Evolutionary conservation across 2,797 vertebrate genomes (phyloP), one percentile per base, ranked within the genome.

Genomic region (Avahi laniger): DNA sequence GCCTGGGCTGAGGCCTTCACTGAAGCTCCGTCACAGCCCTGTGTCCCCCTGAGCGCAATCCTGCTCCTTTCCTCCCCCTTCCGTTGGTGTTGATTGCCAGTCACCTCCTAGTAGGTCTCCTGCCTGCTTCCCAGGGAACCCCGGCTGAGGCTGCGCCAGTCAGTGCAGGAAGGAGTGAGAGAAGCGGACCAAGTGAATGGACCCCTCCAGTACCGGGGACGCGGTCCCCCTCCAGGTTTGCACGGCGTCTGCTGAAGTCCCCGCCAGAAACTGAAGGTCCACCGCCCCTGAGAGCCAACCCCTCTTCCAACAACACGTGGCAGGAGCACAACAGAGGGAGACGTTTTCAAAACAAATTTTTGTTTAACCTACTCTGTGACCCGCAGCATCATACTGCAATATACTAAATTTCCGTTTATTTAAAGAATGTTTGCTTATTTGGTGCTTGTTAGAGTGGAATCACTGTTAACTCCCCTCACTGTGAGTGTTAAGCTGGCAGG

Each of bases 291-390:
- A 4, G 17, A 11, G 18, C 78, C 18, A 69, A 75, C 67, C 12
- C 3, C 46, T 88, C 89, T 86, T 92, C 95, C 35, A 50, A 26
- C 67, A 94, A 12, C 73, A 3, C 30, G 26, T 65, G 87, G 88
- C 14, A 83, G 89, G 91, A 97, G 89, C 22, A 10, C 15, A 9
- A 90, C 92, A 76, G 90, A 86, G 76, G 96, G 97, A 92, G 63
- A 70, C 11, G 89, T 90, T 97, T 98, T 96, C 93, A 98, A 98
- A 98, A 94, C 97, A 98, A 98, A 98, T 97, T 98, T 98, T 98
- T 98, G 73, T 97, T 98, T 98, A 98, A 98, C 98, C 98, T 98
- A 97, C 97, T 97, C 97, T 97, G 97, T 98, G 98, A 99, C 98
- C 98, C 98, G 87, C 87, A 97, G 95, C 97, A 48, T 97, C 98